phyloP scores from a whole-genome alignment of 2,797 vertebrate genomes.

The Mastacembelus armatus region DNA sequence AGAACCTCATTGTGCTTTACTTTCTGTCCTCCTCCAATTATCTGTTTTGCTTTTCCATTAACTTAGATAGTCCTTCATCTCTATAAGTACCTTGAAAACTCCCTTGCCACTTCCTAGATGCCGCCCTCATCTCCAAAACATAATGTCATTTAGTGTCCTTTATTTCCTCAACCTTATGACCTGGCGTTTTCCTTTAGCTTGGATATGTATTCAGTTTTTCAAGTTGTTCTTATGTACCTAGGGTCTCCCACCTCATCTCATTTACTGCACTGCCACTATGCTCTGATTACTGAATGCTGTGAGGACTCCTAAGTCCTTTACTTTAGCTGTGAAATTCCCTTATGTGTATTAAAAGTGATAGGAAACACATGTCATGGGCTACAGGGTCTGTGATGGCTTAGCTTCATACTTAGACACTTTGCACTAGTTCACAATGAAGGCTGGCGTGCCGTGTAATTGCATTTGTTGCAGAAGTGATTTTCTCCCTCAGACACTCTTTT shows the following conservation, averaged over 20 bases:
- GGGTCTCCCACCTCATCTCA: conserved; percentile 22
- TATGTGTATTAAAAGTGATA: conserved; percentile 59
- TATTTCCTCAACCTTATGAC: conserved; percentile 9
- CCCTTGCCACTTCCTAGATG: background rate
- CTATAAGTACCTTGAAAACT: background rate
- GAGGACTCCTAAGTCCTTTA: conserved; percentile 36
- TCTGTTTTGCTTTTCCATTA: conserved; percentile 1
- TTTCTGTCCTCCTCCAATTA: background rate
- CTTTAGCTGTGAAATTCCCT: conserved; percentile 40
- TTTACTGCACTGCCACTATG: conserved; percentile 1
- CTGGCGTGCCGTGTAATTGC: conserved; percentile 56
- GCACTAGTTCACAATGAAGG: conserved; percentile 39
- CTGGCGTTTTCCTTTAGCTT: background rate
- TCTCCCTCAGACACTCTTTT: conserved; percentile 19
- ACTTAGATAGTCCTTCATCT: conserved; percentile 3
- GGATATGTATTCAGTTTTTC: background rate
- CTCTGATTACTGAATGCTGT: conserved; percentile 29
- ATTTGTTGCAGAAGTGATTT: conserved; percentile 36
- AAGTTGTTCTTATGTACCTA: conserved; percentile 15
- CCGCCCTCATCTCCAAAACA: conserved; percentile 7
- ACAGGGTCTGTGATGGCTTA: conserved; percentile 39
- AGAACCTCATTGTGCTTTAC: conserved; percentile 9
- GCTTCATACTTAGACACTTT: conserved; percentile 52
- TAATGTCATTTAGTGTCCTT: conserved; percentile 12
- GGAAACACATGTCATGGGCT: conserved; percentile 40